Conservation (phyloP, 2,888 invertebrate genomes). For the Flabesymbios commensalis region DNA sequence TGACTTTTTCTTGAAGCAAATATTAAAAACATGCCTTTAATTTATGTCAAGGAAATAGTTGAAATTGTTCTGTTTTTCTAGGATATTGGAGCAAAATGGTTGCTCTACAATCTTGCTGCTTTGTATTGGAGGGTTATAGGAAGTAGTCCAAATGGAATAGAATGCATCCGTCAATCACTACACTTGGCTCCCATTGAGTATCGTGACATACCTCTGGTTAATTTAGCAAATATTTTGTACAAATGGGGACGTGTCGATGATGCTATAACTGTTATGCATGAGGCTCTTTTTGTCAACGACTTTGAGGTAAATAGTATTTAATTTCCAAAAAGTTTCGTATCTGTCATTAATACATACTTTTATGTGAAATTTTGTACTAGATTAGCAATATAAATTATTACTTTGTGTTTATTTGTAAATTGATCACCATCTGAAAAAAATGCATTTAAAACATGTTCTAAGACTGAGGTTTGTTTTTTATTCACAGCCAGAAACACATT, state of each 20-base stretch:
- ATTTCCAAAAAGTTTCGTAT: neutral
- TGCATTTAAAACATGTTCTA: neutral
- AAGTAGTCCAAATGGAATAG: conserved; percentile 71
- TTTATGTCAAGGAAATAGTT: no score
- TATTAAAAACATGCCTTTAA: no score
- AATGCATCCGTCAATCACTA: conserved; percentile 72
- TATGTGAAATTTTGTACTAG: neutral
- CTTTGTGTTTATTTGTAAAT: neutral
- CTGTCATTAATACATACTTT: no score
- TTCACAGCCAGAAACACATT: conserved; percentile 72
- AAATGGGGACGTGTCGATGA: conserved; percentile 68
- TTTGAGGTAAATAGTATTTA: conserved; percentile 66
- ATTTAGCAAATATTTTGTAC: conserved; percentile 73
- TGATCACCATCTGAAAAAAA: neutral
- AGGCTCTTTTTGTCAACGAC: conserved; percentile 69
- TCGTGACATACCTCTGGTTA: conserved; percentile 72
- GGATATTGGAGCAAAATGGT: conserved; percentile 76
- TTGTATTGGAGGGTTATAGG: conserved; percentile 78
- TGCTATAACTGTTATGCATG: conserved; percentile 68
- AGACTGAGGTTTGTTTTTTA: neutral
- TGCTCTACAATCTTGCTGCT: conserved; percentile 74
- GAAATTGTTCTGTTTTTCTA: conserved; percentile 60
- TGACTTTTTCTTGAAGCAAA: no score
- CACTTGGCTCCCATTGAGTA: conserved; percentile 67
- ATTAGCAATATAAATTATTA: neutral